A percentile compares a stretch with the other conserved stretches of the same genome.
Evolutionary conservation across 2,113 vertebrate species (phyloP).

Genomic region (Heliornis fulica): DNA sequence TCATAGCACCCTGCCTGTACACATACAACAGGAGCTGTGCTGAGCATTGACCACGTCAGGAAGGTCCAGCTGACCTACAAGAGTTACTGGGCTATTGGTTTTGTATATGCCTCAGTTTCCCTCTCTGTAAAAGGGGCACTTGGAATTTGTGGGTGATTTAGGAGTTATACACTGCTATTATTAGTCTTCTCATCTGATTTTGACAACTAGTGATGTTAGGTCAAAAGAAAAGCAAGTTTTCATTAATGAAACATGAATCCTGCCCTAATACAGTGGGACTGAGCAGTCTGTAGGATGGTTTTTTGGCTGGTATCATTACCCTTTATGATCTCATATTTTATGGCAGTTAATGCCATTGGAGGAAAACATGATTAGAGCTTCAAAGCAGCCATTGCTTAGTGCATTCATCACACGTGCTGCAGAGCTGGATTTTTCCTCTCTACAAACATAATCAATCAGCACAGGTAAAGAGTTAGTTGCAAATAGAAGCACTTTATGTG

Average conservation of each 20-base stretch:
- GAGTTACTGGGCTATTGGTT: background rate
- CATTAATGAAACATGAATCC: conserved; percentile 51
- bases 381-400: conserved; percentile 39
- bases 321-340: conserved; percentile 66
- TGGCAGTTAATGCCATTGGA: conserved; percentile 53
- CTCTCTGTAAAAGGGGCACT: background rate
- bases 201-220: background rate
- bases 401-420: conserved; percentile 32
- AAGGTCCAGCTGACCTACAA: background rate
- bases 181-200: background rate
- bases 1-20: rapidly evolving
- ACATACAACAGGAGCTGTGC: background rate
- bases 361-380: conserved; percentile 60
- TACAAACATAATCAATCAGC: conserved; percentile 49
- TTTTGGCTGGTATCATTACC: conserved; percentile 57
- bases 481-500: conserved; percentile 53
- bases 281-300: conserved; percentile 28
- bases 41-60: background rate
- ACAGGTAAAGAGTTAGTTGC: conserved; percentile 60
- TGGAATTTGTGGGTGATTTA: background rate
- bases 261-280: conserved; percentile 30
- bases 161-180: background rate
- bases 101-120: background rate
- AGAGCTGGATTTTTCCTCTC: conserved; percentile 43
- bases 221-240: conserved; percentile 51